Percentiles rank a stretch among this genome's conserved stretches.
Evolutionary conservation across 2,113 vertebrate genomes (phyloP).

Genomic region (Chaetodon trifascialis): DNA sequence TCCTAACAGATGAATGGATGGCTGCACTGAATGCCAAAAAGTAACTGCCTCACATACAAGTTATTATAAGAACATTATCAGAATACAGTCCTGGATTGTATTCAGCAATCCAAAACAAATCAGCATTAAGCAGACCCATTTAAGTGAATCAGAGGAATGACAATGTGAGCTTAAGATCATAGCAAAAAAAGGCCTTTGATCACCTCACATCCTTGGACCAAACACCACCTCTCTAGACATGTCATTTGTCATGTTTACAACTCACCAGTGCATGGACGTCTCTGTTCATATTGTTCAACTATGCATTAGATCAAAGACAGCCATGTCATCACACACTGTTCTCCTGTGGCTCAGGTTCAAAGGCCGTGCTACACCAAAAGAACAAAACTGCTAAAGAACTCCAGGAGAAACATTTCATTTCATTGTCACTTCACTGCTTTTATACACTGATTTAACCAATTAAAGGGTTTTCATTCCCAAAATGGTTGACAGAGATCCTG

Average conservation of each 20-base stretch:
- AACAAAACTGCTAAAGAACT: not conserved
- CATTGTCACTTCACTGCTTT: not conserved
- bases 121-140: constrained; percentile 2
- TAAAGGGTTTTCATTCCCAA: constrained; percentile 13
- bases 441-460: not conserved
- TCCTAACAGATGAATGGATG: not conserved
- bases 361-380: not conserved
- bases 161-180: not conserved
- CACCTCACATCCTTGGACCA: not conserved
- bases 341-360: not conserved
- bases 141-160: constrained; percentile 13
- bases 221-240: constrained; percentile 15
- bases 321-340: constrained; percentile 21
- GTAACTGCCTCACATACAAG: not conserved
- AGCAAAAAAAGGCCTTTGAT: constrained; percentile 26
- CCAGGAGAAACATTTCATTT: not conserved
- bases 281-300: constrained; percentile 19
- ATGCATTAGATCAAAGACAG: constrained; percentile 6
- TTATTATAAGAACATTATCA: not conserved
- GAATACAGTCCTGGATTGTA: not conserved
- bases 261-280: constrained; percentile 13
- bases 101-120: not conserved
- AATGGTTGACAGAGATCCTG: not conserved
- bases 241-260: constrained; percentile 19
- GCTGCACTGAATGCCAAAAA: constrained; percentile 3